Evolutionary conservation across 2,797 vertebrate genomes (phyloP).

Genomic region (Phaenicophaeus curvirostris): DNA sequence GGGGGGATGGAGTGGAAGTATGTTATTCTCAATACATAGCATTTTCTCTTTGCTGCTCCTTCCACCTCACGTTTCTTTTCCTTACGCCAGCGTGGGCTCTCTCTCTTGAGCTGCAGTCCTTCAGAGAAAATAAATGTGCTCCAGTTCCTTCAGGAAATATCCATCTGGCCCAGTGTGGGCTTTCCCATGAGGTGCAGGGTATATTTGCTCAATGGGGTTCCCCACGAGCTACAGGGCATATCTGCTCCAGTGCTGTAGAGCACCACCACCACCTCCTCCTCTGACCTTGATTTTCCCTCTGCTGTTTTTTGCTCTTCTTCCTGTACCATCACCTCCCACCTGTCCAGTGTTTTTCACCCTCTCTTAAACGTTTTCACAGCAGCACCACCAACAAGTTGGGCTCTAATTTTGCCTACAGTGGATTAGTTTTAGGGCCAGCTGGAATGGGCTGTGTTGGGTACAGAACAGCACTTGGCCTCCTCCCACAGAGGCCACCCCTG

Average conservation of each 20-base stretch:
- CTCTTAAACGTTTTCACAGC: background rate
- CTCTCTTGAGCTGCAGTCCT: background rate
- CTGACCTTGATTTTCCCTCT: too few species aligned
- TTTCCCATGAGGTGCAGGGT: too few species aligned
- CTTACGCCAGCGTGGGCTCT: background rate
- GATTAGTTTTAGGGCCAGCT: background rate
- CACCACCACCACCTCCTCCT: too few species aligned
- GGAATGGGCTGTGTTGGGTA: background rate
- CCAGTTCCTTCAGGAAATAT: background rate
- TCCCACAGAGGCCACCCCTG: background rate
- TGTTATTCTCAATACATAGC: background rate
- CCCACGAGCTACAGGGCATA: background rate
- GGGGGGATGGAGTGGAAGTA: background rate
- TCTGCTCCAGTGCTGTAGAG: background rate
- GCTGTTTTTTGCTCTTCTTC: background rate
- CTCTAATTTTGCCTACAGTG: background rate
- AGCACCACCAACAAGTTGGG: background rate
- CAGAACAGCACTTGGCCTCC: background rate
- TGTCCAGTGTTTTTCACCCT: background rate
- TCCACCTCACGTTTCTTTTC: background rate
- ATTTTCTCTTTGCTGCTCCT: background rate
- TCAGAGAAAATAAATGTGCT: background rate
- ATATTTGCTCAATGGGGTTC: background rate
- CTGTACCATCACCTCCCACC: background rate
- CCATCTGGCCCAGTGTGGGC: background rate